Evolutionary conservation across 2,113 vertebrate species (phyloP), one percentile per base, ranked within the genome.

Genomic region (Phaethornis superciliosus): DNA sequence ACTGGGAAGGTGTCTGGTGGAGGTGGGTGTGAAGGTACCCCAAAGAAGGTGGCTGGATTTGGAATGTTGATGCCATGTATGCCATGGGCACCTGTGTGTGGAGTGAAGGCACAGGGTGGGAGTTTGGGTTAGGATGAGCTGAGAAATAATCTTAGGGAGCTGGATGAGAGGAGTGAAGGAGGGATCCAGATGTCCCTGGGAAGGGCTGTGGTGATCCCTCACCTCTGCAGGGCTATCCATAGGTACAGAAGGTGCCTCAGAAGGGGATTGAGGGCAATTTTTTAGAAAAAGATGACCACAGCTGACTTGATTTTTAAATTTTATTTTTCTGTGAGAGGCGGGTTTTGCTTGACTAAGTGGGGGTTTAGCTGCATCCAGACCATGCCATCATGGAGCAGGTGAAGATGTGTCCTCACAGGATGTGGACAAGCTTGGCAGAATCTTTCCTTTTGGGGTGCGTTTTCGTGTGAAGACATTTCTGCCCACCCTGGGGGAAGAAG

Each of bases 381-480:
- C 24, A 13, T 15, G n/a, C 7, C 4, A 0, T 95, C 72, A 92
- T 0, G 28, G 64, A 17, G 22, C 2, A 7, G 37, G 8, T 0
- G 17, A 88, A 77, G n/a, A 26, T 4, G 6, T 2, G 1, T 69
- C 77, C 28, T 81, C 77, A 63, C 95, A 96, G 35, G 27, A 23
- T 24, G 67, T 15, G 12, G 55, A 85, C 9, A 68, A 64, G 32
- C 60, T 91, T 0, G 1, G 32, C 24, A 85, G 67, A 21, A 12
- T 30, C 63, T 82, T 93, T 60, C 46, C 79, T 82, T 65, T 44
- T 0, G 8, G 22, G 9, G 8, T 64, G 23, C 8, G 84, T 81
- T 94, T 91, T 19, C 90, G 84, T 1, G 35, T 96, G 87, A 96
- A 95, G 42, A 93, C 1, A 0, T 95, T 96, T 84, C 69, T 95